These are phyloP conservation scores for Manacus vitellinus DNA, from an alignment of 2,113 vertebrate species.

Conservation along the genomic window DNA sequence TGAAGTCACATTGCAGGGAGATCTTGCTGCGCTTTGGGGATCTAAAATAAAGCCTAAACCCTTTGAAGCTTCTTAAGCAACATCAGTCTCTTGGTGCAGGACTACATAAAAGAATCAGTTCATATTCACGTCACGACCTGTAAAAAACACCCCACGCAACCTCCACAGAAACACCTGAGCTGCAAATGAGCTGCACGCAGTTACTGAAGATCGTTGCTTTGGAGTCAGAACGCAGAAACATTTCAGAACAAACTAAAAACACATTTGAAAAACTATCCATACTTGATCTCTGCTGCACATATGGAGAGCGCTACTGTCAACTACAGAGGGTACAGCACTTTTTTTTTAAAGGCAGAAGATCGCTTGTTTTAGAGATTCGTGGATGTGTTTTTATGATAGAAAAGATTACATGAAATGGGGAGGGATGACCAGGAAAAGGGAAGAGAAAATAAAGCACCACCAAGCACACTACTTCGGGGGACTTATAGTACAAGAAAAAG, in stretches of 20 bases:
- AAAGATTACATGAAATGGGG: background rate
- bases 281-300: slow-evolving; percentile 24
- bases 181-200: slow-evolving; percentile 10
- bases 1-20: slow-evolving; percentile 26
- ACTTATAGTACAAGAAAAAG: slow-evolving; percentile 32
- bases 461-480: slow-evolving; percentile 8
- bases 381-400: background rate
- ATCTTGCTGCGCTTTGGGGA: slow-evolving; percentile 41
- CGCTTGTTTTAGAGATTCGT: background rate
- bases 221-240: background rate
- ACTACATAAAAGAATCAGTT: slow-evolving; percentile 35
- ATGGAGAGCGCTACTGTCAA: slow-evolving; percentile 31
- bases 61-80: slow-evolving; percentile 30
- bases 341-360: slow-evolving; percentile 7
- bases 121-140: background rate
- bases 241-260: slow-evolving; percentile 58
- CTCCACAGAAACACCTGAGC: slow-evolving; percentile 47
- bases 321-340: background rate
- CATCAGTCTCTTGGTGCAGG: background rate
- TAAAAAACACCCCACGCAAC: slow-evolving; percentile 22
- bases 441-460: slow-evolving; percentile 50
- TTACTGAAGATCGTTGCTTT: background rate
- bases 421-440: background rate
- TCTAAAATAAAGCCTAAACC: slow-evolving; percentile 42
- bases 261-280: slow-evolving; percentile 44